Evolutionary conservation across 2,797 vertebrate genomes (phyloP), one percentile per base, ranked within the genome.

Genomic region (Arnoldichthys spilopterus): DNA sequence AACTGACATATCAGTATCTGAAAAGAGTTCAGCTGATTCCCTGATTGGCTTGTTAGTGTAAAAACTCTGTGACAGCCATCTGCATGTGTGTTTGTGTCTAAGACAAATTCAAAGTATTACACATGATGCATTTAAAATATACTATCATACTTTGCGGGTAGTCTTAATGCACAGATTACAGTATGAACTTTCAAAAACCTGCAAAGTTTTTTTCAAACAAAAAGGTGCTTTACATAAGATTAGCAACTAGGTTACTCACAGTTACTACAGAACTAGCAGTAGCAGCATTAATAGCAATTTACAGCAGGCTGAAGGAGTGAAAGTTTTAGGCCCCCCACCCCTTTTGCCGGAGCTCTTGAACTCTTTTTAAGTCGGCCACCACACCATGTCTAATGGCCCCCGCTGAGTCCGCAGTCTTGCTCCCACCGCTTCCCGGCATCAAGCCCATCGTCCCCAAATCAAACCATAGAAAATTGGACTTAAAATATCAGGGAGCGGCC

Each of bases 331-430:
- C 73, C 83, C 83, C 77, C 72, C 80, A 68, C 73, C 40, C 66
- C 34, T 62, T 49, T 82, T 73, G 77, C 86, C 83, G 76, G 85
- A 87, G 90, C 91, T 91, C 91, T 92, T 89, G 91, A 89, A 88
- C 80, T 81, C 86, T 91, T 94, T 94, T 95, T 90, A 94, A 92
- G 94, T 93, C 90, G 92, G 91, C 93, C 93, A 94, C 90, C 91
- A 90, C 91, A 94, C 92, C 94, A 94, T 95, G 93, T 91, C 93
- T 94, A 95, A 95, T 94, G 92, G 90, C 92, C 91, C 93, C 94
- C 80, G 91, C 93, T 94, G 94, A 84, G 93, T 91, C 88, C 85
- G 82, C 92, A 92, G 92, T 92, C 92, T 91, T 91, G 89, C 82
- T 86, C 91, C 91, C 88, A 92, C 90, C 91, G 91, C 90, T 91